These are phyloP conservation scores for Catostylus mosaicus DNA, from an alignment of 30 jellyfish, hydroid and myxozoan genomes.

Conservation along the genomic window DNA sequence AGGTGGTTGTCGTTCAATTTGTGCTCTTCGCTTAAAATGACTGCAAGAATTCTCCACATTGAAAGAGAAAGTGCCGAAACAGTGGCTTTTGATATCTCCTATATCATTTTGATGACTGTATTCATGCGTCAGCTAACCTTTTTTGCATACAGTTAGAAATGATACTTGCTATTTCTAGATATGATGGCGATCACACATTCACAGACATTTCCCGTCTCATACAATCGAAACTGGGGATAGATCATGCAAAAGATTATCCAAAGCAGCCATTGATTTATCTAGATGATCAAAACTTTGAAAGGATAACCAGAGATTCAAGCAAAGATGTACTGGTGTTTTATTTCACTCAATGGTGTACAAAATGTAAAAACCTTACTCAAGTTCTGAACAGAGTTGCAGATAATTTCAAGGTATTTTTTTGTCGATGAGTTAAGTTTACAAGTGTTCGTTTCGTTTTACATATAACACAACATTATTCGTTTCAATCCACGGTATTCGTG, in stretches of 20 bases:
- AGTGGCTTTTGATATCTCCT: no score
- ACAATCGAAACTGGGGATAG: slow-evolving; percentile 41
- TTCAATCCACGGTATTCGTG: no score
- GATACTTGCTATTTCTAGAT: slow-evolving; percentile 60
- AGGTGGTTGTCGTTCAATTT: no score
- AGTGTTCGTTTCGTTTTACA: no score
- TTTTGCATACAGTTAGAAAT: no score
- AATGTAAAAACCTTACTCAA: slow-evolving; percentile 75
- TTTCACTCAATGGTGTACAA: slow-evolving; percentile 86
- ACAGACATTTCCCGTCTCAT: slow-evolving; percentile 66
- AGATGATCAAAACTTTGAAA: slow-evolving; percentile 75
- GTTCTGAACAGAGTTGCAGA: slow-evolving; percentile 72
- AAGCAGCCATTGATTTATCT: slow-evolving; percentile 70
- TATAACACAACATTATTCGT: no score
- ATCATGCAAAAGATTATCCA: slow-evolving; percentile 39
- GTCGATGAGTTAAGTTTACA: no score
- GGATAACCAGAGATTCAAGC: slow-evolving; percentile 74
- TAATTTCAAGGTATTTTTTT: slow-evolving; percentile 77
- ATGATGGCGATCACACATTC: slow-evolving; percentile 67
- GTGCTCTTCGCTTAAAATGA: no score
- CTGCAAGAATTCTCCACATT: no score
- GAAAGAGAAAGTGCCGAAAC: no score
- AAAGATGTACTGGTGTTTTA: slow-evolving; percentile 75
- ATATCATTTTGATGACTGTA: no score
- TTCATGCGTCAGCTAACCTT: no score